These are phyloP conservation scores for Zaprionus africanus DNA, from an alignment of 1,140 invertebrate genomes.

Conservation along the genomic window DNA sequence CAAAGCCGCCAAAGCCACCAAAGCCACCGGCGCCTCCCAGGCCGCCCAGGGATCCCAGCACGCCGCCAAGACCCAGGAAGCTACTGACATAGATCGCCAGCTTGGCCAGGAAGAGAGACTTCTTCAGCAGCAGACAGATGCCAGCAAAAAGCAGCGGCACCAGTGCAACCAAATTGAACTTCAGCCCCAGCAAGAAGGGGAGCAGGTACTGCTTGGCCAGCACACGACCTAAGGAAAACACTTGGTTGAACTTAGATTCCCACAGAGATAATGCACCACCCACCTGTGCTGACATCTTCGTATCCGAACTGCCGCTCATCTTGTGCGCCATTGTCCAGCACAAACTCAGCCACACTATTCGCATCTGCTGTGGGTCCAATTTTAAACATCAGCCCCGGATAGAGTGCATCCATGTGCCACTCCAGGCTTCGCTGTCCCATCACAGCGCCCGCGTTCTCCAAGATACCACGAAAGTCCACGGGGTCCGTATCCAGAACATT, in stretches of 20 bases:
- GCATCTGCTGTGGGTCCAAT: conserved; percentile 88
- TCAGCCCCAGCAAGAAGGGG: conserved; percentile 90
- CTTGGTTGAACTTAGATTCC: neutral
- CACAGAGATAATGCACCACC: neutral
- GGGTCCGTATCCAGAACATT: conserved; percentile 89
- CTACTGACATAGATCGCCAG: conserved; percentile 88
- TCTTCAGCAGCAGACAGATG: conserved; percentile 89
- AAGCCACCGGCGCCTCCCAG: conserved; percentile 41
- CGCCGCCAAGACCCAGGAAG: conserved; percentile 86
- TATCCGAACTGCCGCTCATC: conserved; percentile 80
- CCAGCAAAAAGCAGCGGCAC: conserved; percentile 89
- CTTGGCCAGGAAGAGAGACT: conserved; percentile 90
- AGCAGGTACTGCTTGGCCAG: conserved; percentile 88
- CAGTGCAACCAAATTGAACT: conserved; percentile 90
- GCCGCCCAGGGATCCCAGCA: conserved; percentile 75
- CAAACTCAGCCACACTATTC: conserved; percentile 89
- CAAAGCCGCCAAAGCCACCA: conserved; percentile 47
- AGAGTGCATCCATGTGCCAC: conserved; percentile 89
- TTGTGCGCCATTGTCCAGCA: conserved; percentile 86
- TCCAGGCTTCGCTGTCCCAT: conserved; percentile 89
- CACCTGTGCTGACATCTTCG: conserved; percentile 85
- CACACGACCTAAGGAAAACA: conserved; percentile 86
- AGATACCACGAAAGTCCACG: conserved; percentile 88
- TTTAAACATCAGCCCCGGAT: conserved; percentile 89
- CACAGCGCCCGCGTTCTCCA: conserved; percentile 89